phyloP scores from a whole-genome alignment of 2,113 vertebrate species.

The Loxodonta africana region DNA sequence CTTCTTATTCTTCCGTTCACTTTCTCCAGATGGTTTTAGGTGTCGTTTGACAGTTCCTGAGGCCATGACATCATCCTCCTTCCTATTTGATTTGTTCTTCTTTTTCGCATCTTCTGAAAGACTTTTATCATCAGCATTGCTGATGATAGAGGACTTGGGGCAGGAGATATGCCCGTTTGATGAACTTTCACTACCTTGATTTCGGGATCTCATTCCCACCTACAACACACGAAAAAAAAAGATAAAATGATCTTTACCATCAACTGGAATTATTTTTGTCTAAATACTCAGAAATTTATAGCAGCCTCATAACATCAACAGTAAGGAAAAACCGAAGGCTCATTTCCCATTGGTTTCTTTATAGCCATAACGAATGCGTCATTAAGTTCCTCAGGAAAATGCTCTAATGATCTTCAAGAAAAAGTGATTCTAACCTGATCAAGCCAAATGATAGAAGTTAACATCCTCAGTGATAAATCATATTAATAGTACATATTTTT shows the following conservation, averaged over 20 bases:
- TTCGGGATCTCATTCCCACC: conserved; percentile 96
- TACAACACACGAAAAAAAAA: conserved; percentile 82
- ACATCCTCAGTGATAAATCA: neutral
- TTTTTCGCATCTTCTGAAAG: conserved; percentile 91
- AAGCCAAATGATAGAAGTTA: neutral
- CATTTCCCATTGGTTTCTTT: neutral
- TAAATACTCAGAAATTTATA: conserved; percentile 35
- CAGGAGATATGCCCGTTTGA: conserved; percentile 90
- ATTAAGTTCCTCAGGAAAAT: conserved; percentile 44
- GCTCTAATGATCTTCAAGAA: conserved; percentile 1
- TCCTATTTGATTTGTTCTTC: conserved; percentile 91
- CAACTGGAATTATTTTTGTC: neutral
- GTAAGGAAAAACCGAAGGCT: neutral
- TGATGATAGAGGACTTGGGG: conserved; percentile 88
- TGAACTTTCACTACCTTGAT: conserved; percentile 91
- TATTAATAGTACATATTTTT: neutral
- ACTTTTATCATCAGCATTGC: conserved; percentile 88
- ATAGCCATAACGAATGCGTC: neutral
- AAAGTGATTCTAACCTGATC: conserved; percentile 19
- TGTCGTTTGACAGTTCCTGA: conserved; percentile 91
- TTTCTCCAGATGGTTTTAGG: conserved; percentile 87
- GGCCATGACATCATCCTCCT: conserved; percentile 88
- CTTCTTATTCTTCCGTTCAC: conserved; percentile 88
- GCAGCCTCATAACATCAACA: neutral
- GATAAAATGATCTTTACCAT: conserved; percentile 31